Evolutionary conservation across 2,113 vertebrate genomes (phyloP).

Genomic region (Phylloscopus whistleri): DNA sequence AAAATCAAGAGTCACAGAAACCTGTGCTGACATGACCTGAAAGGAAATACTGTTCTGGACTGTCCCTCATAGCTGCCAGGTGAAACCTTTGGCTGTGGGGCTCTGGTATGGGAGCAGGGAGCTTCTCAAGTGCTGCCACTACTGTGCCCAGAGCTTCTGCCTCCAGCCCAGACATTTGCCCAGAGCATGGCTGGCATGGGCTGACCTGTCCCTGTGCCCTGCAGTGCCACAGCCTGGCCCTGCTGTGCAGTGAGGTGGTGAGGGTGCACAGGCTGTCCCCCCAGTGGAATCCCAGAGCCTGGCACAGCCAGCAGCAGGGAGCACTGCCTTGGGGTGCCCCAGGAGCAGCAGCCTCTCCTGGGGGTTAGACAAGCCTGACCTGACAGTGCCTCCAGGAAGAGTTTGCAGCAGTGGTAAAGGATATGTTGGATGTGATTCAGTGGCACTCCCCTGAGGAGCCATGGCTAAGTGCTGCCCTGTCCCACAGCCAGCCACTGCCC

Average conservation of each 20-base stretch:
- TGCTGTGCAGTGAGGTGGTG: not conserved
- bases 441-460: accelerated
- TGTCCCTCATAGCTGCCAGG: not conserved
- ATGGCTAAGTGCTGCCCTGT: not conserved
- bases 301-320: accelerated
- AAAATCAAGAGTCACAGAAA: not conserved
- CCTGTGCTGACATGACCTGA: accelerated
- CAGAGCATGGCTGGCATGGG: accelerated
- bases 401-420: accelerated
- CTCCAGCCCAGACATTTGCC: not conserved
- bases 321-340: not conserved
- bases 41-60: not conserved
- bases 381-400: not conserved
- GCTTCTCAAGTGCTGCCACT: not conserved
- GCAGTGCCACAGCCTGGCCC: not conserved
- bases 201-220: not conserved
- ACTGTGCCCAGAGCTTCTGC: not conserved
- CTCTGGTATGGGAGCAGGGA: not conserved
- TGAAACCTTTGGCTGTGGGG: not conserved
- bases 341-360: not conserved
- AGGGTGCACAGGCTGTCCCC: not conserved
- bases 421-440: not conserved
- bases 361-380: not conserved
- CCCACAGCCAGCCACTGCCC: not conserved
- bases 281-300: not conserved